These are phyloP conservation scores for Isotomurus palustris DNA, from an alignment of 2,888 invertebrate species.

Conservation along the genomic window DNA sequence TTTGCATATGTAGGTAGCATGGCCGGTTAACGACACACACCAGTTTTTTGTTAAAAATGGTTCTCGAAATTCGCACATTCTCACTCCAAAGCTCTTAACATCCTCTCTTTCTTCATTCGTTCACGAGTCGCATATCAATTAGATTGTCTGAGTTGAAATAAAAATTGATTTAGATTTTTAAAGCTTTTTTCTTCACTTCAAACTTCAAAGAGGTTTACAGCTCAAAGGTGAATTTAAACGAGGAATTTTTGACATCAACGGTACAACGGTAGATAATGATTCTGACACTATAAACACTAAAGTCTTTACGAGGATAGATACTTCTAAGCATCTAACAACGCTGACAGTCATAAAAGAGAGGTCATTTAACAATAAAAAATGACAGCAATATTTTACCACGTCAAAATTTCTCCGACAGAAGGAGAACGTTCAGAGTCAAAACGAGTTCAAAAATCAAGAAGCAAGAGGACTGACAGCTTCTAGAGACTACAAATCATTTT, in stretches of 20 bases:
- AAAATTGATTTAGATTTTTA: too few species aligned
- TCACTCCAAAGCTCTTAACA: not conserved
- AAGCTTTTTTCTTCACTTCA: too few species aligned
- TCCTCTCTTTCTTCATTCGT: not conserved
- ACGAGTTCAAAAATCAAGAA: slow-evolving; percentile 15
- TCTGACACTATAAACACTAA: too few species aligned
- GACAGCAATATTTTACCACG: slow-evolving; percentile 25
- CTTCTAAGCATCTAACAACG: too few species aligned
- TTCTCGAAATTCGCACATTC: slow-evolving; percentile 9
- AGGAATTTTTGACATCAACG: too few species aligned
- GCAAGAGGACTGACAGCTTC: not conserved
- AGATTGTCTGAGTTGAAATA: not conserved
- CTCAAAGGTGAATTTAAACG: too few species aligned
- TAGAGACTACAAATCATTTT: slow-evolving; percentile 12
- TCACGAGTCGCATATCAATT: not conserved
- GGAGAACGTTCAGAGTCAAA: slow-evolving; percentile 16
- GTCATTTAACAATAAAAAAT: slow-evolving; percentile 14
- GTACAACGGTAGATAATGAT: slow-evolving; percentile 10
- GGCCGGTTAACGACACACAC: not conserved
- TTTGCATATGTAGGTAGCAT: too few species aligned
- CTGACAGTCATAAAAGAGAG: slow-evolving; percentile 17
- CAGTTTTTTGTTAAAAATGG: not conserved
- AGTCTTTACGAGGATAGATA: too few species aligned
- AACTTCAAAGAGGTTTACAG: not conserved
- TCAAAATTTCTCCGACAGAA: slow-evolving; percentile 14